phyloP scores from a whole-genome alignment of 2,888 invertebrate genomes.

The Orchesellides sinensis region DNA sequence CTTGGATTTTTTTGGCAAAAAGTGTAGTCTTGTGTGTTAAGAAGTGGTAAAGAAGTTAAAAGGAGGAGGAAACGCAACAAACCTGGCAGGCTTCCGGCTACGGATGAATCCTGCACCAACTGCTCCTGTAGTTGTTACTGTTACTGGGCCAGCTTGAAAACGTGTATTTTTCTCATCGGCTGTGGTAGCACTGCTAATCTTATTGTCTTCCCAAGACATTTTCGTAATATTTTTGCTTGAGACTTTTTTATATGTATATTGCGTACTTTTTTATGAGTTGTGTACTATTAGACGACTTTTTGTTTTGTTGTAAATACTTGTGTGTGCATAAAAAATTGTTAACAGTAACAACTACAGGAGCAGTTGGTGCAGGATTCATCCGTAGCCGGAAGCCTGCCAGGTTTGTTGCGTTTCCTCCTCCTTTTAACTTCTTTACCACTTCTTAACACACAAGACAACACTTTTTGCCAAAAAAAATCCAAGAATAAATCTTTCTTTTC shows the following conservation, averaged over 20 bases:
- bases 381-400: slow-evolving; percentile 59
- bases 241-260: background rate
- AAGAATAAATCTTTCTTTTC: slow-evolving; percentile 1
- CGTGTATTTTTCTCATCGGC: slow-evolving; percentile 62
- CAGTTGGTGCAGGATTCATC: slow-evolving; percentile 53
- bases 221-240: slow-evolving; percentile 11
- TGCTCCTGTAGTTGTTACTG: slow-evolving; percentile 37
- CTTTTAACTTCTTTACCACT: no score
- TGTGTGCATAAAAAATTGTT: slow-evolving; percentile 9
- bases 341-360: slow-evolving; percentile 27
- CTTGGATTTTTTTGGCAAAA: slow-evolving; percentile 5
- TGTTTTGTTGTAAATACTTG: background rate
- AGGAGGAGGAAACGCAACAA: slow-evolving; percentile 65
- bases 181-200: slow-evolving; percentile 49
- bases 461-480: background rate
- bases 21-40: slow-evolving; percentile 35
- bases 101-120: slow-evolving; percentile 57
- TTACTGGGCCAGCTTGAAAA: slow-evolving; percentile 55
- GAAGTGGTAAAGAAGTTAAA: no score
- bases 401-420: slow-evolving; percentile 15
- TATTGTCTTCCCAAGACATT: slow-evolving; percentile 73
- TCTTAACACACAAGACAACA: slow-evolving; percentile 41
- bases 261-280: slow-evolving; percentile 7
- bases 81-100: slow-evolving; percentile 68
- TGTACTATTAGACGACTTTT: background rate